A percentile compares a stretch with the other conserved stretches of the same genome.
These are phyloP conservation scores for Gadus macrocephalus DNA, from an alignment of 2,113 vertebrate species.

Conservation along the genomic window DNA sequence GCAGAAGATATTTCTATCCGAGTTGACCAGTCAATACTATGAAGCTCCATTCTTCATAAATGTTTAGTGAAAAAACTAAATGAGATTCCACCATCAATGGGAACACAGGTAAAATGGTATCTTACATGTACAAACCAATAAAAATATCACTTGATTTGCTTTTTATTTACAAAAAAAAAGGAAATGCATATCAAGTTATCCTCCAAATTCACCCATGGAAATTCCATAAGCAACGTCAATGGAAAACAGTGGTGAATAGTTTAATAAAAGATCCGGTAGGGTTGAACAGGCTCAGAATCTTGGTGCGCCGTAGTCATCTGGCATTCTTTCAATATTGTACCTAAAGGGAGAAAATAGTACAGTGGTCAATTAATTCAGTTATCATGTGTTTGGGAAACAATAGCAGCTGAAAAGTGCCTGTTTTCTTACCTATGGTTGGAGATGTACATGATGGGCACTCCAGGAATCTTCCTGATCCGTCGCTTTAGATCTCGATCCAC, in stretches of 20 bases:
- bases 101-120: too few relatives aligned
- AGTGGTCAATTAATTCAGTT: too few relatives aligned
- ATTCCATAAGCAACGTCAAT: conserved; percentile 15
- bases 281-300: conserved; percentile 71
- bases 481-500: conserved; percentile 96
- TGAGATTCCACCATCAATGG: too few relatives aligned
- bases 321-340: conserved; percentile 98
- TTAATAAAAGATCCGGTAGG: conserved; percentile 40
- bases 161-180: too few relatives aligned
- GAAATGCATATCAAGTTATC: too few relatives aligned
- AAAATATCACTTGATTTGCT: too few relatives aligned
- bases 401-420: background rate
- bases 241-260: conserved; percentile 12
- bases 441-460: conserved; percentile 99
- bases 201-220: too few relatives aligned
- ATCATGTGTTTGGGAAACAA: background rate
- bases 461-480: conserved; percentile 93
- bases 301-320: conserved; percentile 96
- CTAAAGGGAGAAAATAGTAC: conserved; percentile 55
- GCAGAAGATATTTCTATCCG: too few relatives aligned
- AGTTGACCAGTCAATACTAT: too few relatives aligned
- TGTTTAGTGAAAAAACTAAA: too few relatives aligned
- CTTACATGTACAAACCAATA: too few relatives aligned
- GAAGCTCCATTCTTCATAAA: too few relatives aligned
- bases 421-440: conserved; percentile 90